Evolutionary conservation across 2,113 vertebrate genomes (phyloP).

Genomic region (Scortum barcoo): DNA sequence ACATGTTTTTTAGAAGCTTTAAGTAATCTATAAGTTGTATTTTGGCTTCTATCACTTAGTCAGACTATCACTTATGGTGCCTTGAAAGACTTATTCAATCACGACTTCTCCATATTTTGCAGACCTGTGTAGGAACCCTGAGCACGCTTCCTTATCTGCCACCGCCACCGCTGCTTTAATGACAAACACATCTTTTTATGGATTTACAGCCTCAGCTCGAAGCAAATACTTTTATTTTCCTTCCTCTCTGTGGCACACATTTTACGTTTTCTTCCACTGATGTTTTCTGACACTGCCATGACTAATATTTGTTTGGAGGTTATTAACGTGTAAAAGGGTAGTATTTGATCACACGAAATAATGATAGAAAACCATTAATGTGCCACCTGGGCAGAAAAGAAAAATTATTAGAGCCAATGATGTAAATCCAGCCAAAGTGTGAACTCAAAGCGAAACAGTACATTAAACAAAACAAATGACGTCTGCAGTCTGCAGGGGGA

Average conservation of each 20-base stretch:
- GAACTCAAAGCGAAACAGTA: conserved; percentile 31
- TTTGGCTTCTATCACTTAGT: not conserved
- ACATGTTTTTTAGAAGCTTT: not conserved
- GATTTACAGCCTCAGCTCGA: conserved; percentile 27
- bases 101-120: not conserved
- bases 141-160: conserved; percentile 7
- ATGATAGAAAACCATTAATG: not conserved
- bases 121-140: conserved; percentile 37
- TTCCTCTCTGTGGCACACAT: not conserved
- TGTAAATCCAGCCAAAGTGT: conserved; percentile 29
- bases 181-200: conserved; percentile 9
- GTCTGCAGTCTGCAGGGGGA: conserved; percentile 25
- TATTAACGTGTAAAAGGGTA: conserved; percentile 8
- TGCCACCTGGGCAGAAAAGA: conserved; percentile 7
- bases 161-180: conserved; percentile 27
- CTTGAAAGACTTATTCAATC: not conserved
- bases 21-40: not conserved
- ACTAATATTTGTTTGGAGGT: conserved; percentile 9
- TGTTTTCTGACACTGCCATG: not conserved
- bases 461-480: conserved; percentile 19
- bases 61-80: not conserved
- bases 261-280: not conserved
- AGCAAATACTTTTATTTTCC: conserved; percentile 23
- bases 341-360: conserved; percentile 5
- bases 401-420: conserved; percentile 1